Evolutionary conservation across 2,888 invertebrate genomes (phyloP).

Genomic region (Megalurothrips usitatus): DNA sequence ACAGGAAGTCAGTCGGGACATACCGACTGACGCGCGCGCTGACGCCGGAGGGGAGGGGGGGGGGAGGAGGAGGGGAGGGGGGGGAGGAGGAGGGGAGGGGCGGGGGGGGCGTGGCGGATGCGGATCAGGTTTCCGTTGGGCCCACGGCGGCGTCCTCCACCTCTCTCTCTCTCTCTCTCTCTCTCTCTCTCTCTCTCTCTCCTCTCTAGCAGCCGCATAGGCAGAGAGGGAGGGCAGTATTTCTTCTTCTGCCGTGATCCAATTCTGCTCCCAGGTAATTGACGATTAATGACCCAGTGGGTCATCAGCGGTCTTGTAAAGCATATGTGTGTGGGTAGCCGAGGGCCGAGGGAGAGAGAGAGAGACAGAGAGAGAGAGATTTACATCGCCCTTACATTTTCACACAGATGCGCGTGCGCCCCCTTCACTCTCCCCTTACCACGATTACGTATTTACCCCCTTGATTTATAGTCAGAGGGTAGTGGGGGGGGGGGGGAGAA

Average conservation of each 20-base stretch:
- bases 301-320: slow-evolving; percentile 7
- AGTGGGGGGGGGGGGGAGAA: too few relatives aligned
- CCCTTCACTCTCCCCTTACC: too few relatives aligned
- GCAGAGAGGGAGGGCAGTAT: too few relatives aligned
- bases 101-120: background rate
- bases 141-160: background rate
- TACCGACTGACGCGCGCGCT: background rate
- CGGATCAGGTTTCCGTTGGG: slow-evolving; percentile 1
- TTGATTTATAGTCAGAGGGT: too few relatives aligned
- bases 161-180: background rate
- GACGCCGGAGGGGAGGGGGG: background rate
- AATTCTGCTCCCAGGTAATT: background rate
- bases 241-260: background rate
- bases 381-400: too few relatives aligned
- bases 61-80: background rate
- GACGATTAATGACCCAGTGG: background rate
- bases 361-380: too few relatives aligned
- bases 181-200: too few relatives aligned
- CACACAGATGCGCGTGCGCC: too few relatives aligned
- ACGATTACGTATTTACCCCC: too few relatives aligned
- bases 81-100: background rate
- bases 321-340: background rate
- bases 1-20: background rate
- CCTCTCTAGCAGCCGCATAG: too few relatives aligned
- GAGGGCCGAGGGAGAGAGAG: too few relatives aligned